Conservation (phyloP, 2,797 vertebrate genomes). For the Taenioides sp. region DNA sequence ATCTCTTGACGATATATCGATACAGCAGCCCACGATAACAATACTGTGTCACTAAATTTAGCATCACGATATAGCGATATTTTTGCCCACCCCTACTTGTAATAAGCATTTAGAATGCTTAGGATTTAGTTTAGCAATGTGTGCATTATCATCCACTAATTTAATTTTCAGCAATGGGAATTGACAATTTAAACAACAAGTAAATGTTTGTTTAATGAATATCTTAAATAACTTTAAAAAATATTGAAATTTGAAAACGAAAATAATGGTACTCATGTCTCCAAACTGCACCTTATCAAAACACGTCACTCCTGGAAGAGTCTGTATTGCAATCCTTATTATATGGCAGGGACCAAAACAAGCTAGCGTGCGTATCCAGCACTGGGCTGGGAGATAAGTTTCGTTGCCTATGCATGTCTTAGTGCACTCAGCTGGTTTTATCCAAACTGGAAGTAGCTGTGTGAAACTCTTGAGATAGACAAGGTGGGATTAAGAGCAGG, state of each 20-base stretch:
- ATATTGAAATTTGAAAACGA: not conserved
- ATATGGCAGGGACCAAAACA: conserved; percentile 27
- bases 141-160: too few species aligned
- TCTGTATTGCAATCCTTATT: not conserved
- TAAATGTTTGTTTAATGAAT: too few species aligned
- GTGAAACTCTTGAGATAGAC: conserved; percentile 63
- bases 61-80: too few species aligned
- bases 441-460: conserved; percentile 41
- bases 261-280: not conserved
- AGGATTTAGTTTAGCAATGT: too few species aligned
- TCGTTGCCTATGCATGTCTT: conserved; percentile 57
- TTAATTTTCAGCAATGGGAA: too few species aligned
- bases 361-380: conserved; percentile 45
- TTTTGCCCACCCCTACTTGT: too few species aligned
- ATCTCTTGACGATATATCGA: too few species aligned
- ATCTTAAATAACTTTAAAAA: not conserved
- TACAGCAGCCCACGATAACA: too few species aligned
- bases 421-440: conserved; percentile 45
- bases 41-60: too few species aligned
- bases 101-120: too few species aligned
- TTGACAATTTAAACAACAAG: too few species aligned
- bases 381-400: conserved; percentile 43
- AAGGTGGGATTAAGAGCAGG: conserved; percentile 73
- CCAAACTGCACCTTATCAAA: conserved; percentile 1
- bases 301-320: not conserved